Evolutionary conservation across 2,888 invertebrate species (phyloP).

Genomic region (Carcina quercana): DNA sequence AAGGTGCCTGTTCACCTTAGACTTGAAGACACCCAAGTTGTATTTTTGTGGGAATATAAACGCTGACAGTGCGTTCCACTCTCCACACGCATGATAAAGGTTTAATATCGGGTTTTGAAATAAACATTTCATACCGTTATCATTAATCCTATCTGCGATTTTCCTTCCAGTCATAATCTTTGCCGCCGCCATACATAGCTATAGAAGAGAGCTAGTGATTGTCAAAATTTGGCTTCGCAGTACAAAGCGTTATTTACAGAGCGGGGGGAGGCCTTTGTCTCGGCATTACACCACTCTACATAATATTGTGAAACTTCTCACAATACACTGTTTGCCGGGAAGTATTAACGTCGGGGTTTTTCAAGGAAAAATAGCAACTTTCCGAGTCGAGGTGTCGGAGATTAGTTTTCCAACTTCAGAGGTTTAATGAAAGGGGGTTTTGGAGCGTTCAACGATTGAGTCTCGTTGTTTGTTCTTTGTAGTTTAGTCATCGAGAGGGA

Average conservation of each 20-base stretch:
- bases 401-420: constrained; percentile 28
- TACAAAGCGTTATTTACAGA: constrained; percentile 75
- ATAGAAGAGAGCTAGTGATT: constrained; percentile 70
- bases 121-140: background rate
- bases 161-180: constrained; percentile 1
- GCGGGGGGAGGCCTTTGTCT: constrained; percentile 65
- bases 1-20: too few relatives aligned
- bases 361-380: constrained; percentile 44
- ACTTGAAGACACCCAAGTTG: too few relatives aligned
- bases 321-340: constrained; percentile 61
- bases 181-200: constrained; percentile 36
- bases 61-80: too few relatives aligned
- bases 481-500: too few relatives aligned
- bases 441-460: too few relatives aligned
- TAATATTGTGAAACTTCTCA: constrained; percentile 73
- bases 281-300: constrained; percentile 72
- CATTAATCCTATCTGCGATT: background rate
- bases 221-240: constrained; percentile 76
- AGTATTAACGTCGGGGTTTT: constrained; percentile 46
- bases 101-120: background rate
- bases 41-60: too few relatives aligned
- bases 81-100: too few relatives aligned
- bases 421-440: constrained; percentile 10
- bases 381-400: constrained; percentile 33
- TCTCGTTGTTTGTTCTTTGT: background rate